Base-by-base conservation (phyloP, 2,888 invertebrate genomes). In the Incurvaria masculella region DNA sequence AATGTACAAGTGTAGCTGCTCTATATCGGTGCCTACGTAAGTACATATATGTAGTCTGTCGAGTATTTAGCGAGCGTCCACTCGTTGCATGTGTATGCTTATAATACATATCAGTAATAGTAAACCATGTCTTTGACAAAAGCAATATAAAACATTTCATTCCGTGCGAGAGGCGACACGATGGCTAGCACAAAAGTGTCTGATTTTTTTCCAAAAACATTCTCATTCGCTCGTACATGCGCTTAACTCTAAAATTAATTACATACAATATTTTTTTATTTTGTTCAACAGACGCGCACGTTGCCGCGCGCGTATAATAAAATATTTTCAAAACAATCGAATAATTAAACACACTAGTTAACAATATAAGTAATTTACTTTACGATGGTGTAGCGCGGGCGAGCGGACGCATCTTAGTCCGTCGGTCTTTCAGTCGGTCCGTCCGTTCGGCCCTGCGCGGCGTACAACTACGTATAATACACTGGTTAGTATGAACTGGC, bases 341-440 rank as follows among this genome's bases (percentile, higher is more conserved):
- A 78, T 75, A 75, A 74, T 75, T 76, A 76, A 76, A 78, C 76
- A 76, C 78, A 78, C 78, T 78, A 76, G 78, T 76, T 73, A 78
- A 78, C 78, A 78, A 78, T 66, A 66, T 68, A 69, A 70, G 66
- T 72, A 64, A 68, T 68, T 72, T 62, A 66, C 71, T 63, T 62
- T 65, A 65, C 68, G 62, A 33, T 33, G 33, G 3, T 33, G 33
- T 6, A 56, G 52, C 49, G 46, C 55, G 55, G 52, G 53, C 51
- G 56, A 55, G 52, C 52, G 53, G 50, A 51, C 48, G 56, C 52
- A n/a, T n/a, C n/a, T n/a, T n/a, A n/a, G 23, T 23, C 23, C 23
- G 23, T 23, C 23, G 23, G 23, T 23, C 23, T 10, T 5, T 23
- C 23, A 10, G 23, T 23, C 23, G 57, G 52, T 56, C 56, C 57